Evolutionary conservation across 30 jellyfish, hydroid and myxozoan species (phyloP).

Genomic region (Chrysaora quinquecirrha): DNA sequence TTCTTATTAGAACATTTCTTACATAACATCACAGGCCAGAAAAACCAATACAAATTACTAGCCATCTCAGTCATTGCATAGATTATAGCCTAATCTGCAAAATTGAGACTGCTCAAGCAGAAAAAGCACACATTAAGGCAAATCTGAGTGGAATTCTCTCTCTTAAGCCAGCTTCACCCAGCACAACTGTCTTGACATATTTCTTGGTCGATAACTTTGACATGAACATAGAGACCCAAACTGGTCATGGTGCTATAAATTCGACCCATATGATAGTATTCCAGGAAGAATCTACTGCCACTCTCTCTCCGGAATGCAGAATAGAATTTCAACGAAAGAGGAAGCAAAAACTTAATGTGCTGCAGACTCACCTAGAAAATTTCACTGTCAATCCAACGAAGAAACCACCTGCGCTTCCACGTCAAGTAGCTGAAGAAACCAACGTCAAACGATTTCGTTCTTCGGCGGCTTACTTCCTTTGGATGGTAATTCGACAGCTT

Average conservation of each 20-base stretch:
- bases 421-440: background rate
- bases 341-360: background rate
- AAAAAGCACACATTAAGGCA: conserved; percentile 29
- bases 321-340: background rate
- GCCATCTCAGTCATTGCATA: conserved; percentile 40
- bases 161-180: background rate
- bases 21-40: conserved; percentile 25
- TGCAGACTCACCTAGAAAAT: background rate
- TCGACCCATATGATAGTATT: conserved; percentile 8
- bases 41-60: background rate
- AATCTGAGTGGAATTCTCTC: background rate
- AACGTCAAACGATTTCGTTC: background rate
- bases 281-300: background rate
- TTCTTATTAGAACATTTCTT: conserved; percentile 37
- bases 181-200: background rate
- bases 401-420: background rate
- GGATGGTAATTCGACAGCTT: background rate
- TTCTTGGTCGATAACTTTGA: conserved; percentile 4
- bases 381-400: background rate
- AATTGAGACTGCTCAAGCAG: conserved; percentile 48
- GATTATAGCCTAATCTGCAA: conserved; percentile 24
- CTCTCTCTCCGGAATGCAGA: background rate
- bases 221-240: conserved; percentile 7
- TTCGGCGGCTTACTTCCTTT: background rate
- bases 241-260: conserved; percentile 20